Conservation (phyloP, 2,113 vertebrate species). For the Capreolus pygargus region DNA sequence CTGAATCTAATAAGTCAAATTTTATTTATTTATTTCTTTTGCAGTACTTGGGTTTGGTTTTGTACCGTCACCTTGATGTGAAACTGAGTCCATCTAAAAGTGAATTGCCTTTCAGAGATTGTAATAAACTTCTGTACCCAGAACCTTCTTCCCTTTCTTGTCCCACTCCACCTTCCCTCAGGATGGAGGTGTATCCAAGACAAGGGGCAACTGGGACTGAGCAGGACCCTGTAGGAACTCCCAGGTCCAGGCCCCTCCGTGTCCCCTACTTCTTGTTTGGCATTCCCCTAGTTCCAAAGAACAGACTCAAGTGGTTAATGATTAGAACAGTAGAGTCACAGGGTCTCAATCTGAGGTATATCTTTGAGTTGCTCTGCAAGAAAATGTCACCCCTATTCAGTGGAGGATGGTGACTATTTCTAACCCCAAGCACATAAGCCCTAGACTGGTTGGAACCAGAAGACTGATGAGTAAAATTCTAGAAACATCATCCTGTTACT, state of each 20-base stretch:
- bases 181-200: not conserved
- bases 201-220: not conserved
- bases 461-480: not conserved
- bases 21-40: not conserved
- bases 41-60: not conserved
- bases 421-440: not conserved
- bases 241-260: not conserved
- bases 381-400: not conserved
- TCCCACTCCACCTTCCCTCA: not conserved
- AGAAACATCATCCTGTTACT: not conserved
- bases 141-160: not conserved
- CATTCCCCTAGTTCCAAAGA: not conserved
- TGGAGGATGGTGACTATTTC: not conserved
- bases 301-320: not conserved
- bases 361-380: not conserved
- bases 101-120: not conserved
- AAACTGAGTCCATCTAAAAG: not conserved
- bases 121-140: not conserved
- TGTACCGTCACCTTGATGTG: not conserved
- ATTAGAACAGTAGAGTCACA: not conserved
- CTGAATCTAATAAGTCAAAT: not conserved
- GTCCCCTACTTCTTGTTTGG: not conserved
- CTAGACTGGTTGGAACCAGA: not conserved
- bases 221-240: not conserved
- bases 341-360: not conserved